phyloP scores from a whole-genome alignment of 2,797 vertebrate genomes.

The Eulemur coronatus region DNA sequence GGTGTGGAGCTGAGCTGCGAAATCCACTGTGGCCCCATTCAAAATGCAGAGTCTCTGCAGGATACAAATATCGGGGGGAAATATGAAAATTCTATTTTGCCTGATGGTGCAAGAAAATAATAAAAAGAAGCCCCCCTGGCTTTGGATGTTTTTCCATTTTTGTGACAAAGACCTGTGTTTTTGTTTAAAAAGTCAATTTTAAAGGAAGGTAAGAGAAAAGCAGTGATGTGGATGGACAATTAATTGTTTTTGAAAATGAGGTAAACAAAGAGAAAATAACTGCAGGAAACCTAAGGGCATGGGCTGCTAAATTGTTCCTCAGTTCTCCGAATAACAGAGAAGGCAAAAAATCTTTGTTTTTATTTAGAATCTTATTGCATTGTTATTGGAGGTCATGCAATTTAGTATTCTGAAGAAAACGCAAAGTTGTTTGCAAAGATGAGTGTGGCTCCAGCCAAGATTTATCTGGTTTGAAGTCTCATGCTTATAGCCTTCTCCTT shows the following conservation, averaged over 20 bases:
- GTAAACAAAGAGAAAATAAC: conserved; percentile 28
- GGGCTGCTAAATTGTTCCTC: neutral
- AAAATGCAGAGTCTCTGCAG: neutral
- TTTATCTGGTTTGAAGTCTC: neutral
- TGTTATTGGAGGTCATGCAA: neutral
- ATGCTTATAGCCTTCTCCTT: neutral
- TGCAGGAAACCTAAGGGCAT: neutral
- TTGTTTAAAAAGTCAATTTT: neutral
- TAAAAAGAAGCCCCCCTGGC: conserved; percentile 45
- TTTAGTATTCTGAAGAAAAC: neutral
- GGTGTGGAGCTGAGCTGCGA: neutral
- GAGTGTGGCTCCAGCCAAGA: neutral
- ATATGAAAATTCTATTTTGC: neutral
- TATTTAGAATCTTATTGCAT: neutral
- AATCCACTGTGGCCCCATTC: neutral
- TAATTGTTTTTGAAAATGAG: conserved; percentile 43
- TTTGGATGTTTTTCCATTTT: conserved; percentile 41
- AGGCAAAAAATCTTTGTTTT: conserved; percentile 12
- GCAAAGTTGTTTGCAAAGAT: neutral
- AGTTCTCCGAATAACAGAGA: neutral
- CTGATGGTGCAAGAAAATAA: conserved; percentile 42
- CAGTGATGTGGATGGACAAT: neutral
- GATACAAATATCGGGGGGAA: neutral
- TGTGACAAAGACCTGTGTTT: conserved; percentile 49
- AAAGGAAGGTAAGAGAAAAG: conserved; percentile 8